Percentiles rank a stretch among this genome's conserved stretches.
Conservation (phyloP, 2,888 invertebrate species). For the Rhogogaster chlorosoma region DNA sequence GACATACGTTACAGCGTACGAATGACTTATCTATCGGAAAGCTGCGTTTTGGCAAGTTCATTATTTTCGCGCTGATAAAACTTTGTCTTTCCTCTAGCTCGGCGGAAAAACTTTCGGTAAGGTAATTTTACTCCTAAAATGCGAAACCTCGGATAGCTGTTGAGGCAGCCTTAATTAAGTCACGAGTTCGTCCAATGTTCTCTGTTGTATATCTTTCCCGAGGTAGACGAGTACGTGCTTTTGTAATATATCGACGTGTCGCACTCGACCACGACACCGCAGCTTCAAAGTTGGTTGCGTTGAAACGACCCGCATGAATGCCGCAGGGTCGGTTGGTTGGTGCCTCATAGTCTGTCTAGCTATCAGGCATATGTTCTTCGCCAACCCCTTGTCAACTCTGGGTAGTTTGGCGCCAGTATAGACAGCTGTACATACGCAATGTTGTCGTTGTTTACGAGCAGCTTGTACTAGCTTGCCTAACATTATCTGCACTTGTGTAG, state of each 20-base stretch:
- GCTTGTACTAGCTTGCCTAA: conserved; percentile 29
- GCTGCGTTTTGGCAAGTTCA: not conserved
- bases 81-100: not conserved
- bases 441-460: conserved; percentile 6
- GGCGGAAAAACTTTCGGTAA: not conserved
- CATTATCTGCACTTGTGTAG: conserved; percentile 10
- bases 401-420: conserved; percentile 18
- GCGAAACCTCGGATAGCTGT: not conserved
- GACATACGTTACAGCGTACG: not conserved
- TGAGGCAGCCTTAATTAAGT: not conserved
- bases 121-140: not conserved
- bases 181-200: not conserved
- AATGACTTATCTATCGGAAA: not conserved
- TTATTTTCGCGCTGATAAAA: not conserved
- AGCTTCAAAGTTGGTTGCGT: conserved; percentile 26
- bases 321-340: not conserved
- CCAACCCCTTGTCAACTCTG: conserved; percentile 3
- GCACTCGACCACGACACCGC: conserved; percentile 16
- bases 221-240: not conserved
- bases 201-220: not conserved
- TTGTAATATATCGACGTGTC: not conserved
- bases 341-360: conserved; percentile 15
- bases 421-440: conserved; percentile 25
- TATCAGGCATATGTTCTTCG: conserved; percentile 13
- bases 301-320: conserved; percentile 10